A percentile compares a stretch with the other conserved stretches of the same genome.
phyloP scores from a whole-genome alignment of 64 coral and sea anemone species.

The Platygyra sinensis region DNA sequence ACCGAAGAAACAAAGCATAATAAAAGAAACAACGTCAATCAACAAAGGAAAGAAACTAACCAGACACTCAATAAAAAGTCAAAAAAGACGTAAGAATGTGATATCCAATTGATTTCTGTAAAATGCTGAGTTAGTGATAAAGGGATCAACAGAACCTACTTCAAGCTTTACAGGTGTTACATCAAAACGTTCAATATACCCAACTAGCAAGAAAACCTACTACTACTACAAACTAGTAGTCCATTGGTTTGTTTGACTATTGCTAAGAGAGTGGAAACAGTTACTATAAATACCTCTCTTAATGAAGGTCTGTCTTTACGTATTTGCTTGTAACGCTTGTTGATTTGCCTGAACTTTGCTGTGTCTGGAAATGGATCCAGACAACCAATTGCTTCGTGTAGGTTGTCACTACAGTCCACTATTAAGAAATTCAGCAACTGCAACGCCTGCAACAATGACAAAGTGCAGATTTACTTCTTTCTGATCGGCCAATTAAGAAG shows the following conservation, averaged over 20 bases:
- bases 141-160: too few relatives aligned
- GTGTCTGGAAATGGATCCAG: conserved; percentile 91
- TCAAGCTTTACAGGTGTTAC: too few relatives aligned
- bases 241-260: too few relatives aligned
- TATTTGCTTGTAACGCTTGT: conserved; percentile 51
- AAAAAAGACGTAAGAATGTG: too few relatives aligned
- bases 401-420: conserved; percentile 45
- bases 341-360: conserved; percentile 66
- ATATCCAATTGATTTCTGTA: too few relatives aligned
- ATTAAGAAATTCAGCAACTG: conserved; percentile 77
- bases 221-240: too few relatives aligned
- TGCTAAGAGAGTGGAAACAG: too few relatives aligned
- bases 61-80: not conserved
- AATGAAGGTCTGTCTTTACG: conserved; percentile 24
- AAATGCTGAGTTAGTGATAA: too few relatives aligned
- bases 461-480: not conserved
- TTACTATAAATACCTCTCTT: conserved; percentile 17
- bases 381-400: conserved; percentile 55
- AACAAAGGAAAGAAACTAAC: not conserved
- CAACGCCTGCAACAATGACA: conserved; percentile 61
- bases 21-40: not conserved
- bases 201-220: too few relatives aligned
- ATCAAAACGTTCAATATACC: too few relatives aligned
- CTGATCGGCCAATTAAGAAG: too few relatives aligned
- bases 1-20: not conserved